Evolutionary conservation across 2,113 vertebrate genomes (phyloP), one percentile per base, ranked within the genome.

Genomic region (Lepus americanus): DNA sequence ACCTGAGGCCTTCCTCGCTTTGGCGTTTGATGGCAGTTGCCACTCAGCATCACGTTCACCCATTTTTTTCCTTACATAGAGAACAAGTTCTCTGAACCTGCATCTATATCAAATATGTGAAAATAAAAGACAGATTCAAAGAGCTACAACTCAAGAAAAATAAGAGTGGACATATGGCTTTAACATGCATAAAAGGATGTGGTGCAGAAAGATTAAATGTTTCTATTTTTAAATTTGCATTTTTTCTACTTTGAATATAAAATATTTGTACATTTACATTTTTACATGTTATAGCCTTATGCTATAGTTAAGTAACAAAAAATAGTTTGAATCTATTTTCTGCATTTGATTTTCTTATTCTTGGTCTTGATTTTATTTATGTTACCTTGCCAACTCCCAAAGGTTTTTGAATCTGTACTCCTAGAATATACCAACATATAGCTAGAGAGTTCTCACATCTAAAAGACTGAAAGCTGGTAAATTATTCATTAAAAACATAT

Each of bases 61-160:
- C 74, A 92, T 53, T 79, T 63, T 89, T 20, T 17, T 25, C 64
- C 59, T 92, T 72, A 67, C 19, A 31, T 73, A 84, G 59, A 80
- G 79, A 96, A 90, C 76, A 53, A 74, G 61, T 92, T 95, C 89
- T 92, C 89, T 83, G 55, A 95, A 95, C 70, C 82, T 95, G 79
- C 66, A 80, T 90, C 88, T 91, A 89, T 87, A 95, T 66, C 94
- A 95, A 95, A 90, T 64, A 36, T 29, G 91, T 69, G 67, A 93
- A 94, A 97, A 96, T 94, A 94, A 95, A 95, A 97, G 88, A 92
- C 95, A 95, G 94, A 95, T 90, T 94, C 78, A 92, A 95, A 96
- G 95, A 74, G 53, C 33, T 66, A 89, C 70, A 51, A 89, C 90
- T 95, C 82, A 82, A 94, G 81, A 94, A 96, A 97, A 96, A 86